These are phyloP conservation scores for Stichopus chloronotus DNA, from an alignment of 35 echinoderm and acorn worm genomes.

Conservation along the genomic window DNA sequence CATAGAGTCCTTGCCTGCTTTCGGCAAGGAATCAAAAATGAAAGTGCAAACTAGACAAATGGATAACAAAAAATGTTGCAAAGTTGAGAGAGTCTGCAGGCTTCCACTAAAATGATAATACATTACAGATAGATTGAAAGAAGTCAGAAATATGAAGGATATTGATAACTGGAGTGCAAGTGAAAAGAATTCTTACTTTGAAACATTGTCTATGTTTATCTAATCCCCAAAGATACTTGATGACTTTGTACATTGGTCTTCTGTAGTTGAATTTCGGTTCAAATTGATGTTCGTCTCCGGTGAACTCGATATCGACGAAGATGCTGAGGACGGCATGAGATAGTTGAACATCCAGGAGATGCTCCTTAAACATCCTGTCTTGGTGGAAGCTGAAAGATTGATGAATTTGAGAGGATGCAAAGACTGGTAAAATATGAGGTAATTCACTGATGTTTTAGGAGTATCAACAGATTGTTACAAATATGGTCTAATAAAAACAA, in stretches of 20 bases:
- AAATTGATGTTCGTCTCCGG: slow-evolving; percentile 93
- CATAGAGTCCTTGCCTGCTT: too few species aligned
- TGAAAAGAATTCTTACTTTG: slow-evolving; percentile 67
- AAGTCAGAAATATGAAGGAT: too few species aligned
- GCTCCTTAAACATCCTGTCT: slow-evolving; percentile 82
- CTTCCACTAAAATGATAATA: too few species aligned
- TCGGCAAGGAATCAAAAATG: too few species aligned
- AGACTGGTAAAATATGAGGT: too few species aligned
- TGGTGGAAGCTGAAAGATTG: slow-evolving; percentile 72
- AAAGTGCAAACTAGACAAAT: too few species aligned
- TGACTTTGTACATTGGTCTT: slow-evolving; percentile 90
- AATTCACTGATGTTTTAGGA: too few species aligned
- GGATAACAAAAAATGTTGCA: too few species aligned
- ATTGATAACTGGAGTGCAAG: background rate
- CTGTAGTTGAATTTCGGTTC: slow-evolving; percentile 99
- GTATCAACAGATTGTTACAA: too few species aligned
- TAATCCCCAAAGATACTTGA: slow-evolving; percentile 84
- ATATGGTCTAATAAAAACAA: too few species aligned
- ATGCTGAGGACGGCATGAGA: slow-evolving; percentile 81
- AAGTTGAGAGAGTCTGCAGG: too few species aligned
- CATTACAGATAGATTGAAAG: background rate
- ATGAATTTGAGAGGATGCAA: background rate
- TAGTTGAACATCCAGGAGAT: slow-evolving; percentile 66
- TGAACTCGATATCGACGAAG: slow-evolving; percentile 94
- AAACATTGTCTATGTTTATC: slow-evolving; percentile 76